These are phyloP conservation scores for Lysandra bellargus DNA, from an alignment of 2,888 invertebrate species.

Conservation along the genomic window DNA sequence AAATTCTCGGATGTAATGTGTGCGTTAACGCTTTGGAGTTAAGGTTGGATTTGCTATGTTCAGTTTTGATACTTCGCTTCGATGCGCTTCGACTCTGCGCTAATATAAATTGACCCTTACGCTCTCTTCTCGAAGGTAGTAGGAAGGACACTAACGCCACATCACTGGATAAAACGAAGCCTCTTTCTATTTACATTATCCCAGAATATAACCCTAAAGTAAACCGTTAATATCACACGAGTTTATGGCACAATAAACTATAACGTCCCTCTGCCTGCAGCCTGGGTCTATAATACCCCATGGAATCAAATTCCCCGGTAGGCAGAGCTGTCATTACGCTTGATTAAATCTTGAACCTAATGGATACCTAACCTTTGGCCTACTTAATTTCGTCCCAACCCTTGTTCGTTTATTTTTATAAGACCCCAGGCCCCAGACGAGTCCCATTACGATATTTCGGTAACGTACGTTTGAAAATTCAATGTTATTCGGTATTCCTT, in stretches of 20 bases:
- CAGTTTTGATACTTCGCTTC: too few species aligned
- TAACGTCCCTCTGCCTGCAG: background rate
- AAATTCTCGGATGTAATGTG: too few species aligned
- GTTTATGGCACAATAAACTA: conserved; percentile 1
- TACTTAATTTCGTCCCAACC: conserved; percentile 46
- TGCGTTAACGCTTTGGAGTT: too few species aligned
- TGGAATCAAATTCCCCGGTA: conserved; percentile 31
- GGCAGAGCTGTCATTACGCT: conserved; percentile 44
- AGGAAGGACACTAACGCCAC: background rate
- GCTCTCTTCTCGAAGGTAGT: too few species aligned
- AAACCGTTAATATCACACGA: background rate
- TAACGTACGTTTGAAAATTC: background rate
- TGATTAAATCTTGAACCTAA: conserved; percentile 48
- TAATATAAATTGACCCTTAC: too few species aligned
- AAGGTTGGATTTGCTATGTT: too few species aligned
- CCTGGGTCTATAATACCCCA: background rate
- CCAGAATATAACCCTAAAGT: background rate
- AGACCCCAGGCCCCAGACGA: conserved; percentile 18
- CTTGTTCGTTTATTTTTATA: conserved; percentile 40
- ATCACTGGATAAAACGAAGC: background rate
- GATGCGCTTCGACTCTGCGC: too few species aligned
- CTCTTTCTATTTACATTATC: background rate
- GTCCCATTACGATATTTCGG: background rate
- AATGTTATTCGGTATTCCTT: background rate
- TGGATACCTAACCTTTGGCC: conserved; percentile 46